Conservation (phyloP, 2,797 vertebrate genomes). For the Sciaenops ocellatus region DNA sequence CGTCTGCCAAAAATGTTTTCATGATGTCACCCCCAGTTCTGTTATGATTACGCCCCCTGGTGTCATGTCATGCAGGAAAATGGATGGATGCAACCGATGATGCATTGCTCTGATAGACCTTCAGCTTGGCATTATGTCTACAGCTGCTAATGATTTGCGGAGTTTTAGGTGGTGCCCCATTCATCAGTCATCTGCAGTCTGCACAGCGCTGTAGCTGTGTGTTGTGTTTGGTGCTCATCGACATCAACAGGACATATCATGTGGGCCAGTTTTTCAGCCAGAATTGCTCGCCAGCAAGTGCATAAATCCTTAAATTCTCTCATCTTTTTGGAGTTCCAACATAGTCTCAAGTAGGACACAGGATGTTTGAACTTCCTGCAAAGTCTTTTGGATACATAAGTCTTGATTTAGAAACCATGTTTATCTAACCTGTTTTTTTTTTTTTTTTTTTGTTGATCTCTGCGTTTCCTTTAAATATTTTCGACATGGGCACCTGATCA, state of each 20-base stretch:
- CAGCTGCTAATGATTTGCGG: conserved; percentile 26
- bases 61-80: conserved; percentile 23
- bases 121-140: conserved; percentile 1
- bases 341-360: conserved; percentile 22
- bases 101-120: conserved; percentile 10
- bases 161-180: conserved; percentile 16
- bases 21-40: conserved; percentile 15
- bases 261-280: background rate
- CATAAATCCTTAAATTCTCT: background rate
- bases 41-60: conserved; percentile 26
- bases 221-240: conserved; percentile 19
- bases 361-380: conserved; percentile 33
- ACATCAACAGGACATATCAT: background rate
- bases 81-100: background rate
- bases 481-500: conserved; percentile 2
- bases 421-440: conserved; percentile 45
- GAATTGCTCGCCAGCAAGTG: background rate
- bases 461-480: conserved; percentile 14
- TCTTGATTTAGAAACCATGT: conserved; percentile 40
- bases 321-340: background rate
- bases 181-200: conserved; percentile 38
- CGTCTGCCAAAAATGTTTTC: conserved; percentile 24
- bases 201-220: conserved; percentile 1
- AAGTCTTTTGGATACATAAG: conserved; percentile 25
- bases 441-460: no score